Conservation (phyloP, 2,888 invertebrate genomes). For the Formica aserva region DNA sequence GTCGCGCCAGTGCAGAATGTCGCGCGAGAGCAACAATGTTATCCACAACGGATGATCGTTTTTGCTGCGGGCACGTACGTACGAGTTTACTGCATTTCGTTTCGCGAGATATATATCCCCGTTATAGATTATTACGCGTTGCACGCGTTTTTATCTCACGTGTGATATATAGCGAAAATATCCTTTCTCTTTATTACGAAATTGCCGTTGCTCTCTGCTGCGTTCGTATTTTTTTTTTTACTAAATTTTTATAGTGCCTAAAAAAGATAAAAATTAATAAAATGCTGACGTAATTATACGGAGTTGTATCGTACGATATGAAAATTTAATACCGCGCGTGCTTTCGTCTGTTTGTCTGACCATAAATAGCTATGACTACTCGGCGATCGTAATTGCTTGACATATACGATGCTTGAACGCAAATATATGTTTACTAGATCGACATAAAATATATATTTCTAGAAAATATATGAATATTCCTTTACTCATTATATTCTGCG, state of each 20-base stretch:
- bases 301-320: neutral
- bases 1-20: slow-evolving; percentile 70
- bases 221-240: neutral
- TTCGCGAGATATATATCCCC: slow-evolving; percentile 15
- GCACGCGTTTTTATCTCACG: slow-evolving; percentile 8
- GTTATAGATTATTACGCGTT: slow-evolving; percentile 10
- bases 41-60: slow-evolving; percentile 24
- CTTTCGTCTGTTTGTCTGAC: slow-evolving; percentile 20
- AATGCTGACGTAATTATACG: neutral
- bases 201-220: neutral
- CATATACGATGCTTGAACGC: neutral
- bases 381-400: slow-evolving; percentile 33
- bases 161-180: neutral
- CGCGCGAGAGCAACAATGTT: slow-evolving; percentile 66
- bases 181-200: neutral
- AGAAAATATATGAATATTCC: neutral
- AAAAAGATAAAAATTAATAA: slow-evolving; percentile 9
- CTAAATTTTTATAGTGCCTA: neutral
- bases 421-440: neutral
- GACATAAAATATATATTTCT: neutral
- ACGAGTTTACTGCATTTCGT: slow-evolving; percentile 5
- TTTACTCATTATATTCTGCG: neutral
- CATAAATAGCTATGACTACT: slow-evolving; percentile 37
- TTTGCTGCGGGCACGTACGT: neutral
- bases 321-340: slow-evolving; percentile 10